Percentiles rank a stretch among this genome's conserved stretches.
Evolutionary conservation across 2,797 vertebrate genomes (phyloP).

Genomic region (Myiotriccus ornatus): DNA sequence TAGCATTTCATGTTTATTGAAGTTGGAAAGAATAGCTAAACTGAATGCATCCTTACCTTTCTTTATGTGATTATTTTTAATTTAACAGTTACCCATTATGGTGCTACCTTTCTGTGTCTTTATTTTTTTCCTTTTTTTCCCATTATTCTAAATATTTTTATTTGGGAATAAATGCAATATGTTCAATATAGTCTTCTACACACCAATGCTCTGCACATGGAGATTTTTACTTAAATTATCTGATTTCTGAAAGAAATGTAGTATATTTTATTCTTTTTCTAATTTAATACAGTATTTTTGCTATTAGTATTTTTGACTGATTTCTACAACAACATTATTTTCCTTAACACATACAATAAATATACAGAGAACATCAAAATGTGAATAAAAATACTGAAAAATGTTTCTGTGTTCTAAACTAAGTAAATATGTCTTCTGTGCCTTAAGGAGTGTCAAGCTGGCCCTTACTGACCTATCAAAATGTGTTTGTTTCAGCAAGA

Average conservation of each 20-base stretch:
- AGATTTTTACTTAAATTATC: neutral
- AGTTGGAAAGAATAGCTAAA: neutral
- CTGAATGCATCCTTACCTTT: neutral
- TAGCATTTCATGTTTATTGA: neutral
- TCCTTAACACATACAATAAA: rapidly evolving
- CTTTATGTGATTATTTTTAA: neutral
- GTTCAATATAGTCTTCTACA: neutral
- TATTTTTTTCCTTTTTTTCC: neutral
- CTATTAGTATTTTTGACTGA: neutral
- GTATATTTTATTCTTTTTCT: neutral
- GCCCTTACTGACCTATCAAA: neutral
- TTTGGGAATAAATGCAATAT: neutral
- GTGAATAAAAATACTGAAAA: neutral
- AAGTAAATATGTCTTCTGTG: neutral
- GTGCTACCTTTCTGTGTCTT: neutral
- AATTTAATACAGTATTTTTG: neutral
- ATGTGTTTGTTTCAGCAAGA: neutral
- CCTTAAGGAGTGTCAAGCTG: neutral
- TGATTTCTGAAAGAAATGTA: neutral
- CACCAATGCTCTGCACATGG: rapidly evolving
- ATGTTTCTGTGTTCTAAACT: neutral
- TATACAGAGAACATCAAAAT: neutral
- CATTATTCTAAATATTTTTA: neutral
- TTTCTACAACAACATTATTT: neutral
- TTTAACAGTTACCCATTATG: neutral